Conservation (phyloP, 2,113 vertebrate genomes). For the Platycercus adscitus region DNA sequence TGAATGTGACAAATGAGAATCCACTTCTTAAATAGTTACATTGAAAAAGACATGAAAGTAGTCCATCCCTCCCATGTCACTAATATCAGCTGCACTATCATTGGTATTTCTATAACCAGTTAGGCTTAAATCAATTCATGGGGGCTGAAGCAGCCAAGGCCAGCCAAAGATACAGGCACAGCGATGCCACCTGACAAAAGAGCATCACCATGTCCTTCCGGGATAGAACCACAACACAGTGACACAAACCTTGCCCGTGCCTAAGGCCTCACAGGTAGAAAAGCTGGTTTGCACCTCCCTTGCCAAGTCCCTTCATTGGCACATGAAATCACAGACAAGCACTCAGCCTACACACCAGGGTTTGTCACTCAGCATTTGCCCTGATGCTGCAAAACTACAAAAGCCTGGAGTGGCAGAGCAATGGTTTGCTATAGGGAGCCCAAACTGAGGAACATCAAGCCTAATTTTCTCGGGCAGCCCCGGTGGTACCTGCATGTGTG, state of each 20-base stretch:
- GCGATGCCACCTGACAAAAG: neutral
- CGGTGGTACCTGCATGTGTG: neutral
- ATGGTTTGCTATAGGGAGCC: rapidly evolving
- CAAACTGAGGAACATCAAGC: neutral
- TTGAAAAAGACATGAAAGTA: neutral
- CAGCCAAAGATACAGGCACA: neutral
- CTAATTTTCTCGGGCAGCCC: neutral
- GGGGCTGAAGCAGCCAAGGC: neutral
- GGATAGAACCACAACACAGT: neutral
- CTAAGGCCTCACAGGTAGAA: neutral
- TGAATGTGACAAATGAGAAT: neutral
- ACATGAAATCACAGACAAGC: neutral
- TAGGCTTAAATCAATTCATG: neutral
- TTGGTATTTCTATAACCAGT: neutral
- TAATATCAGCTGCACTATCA: neutral
- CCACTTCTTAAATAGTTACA: neutral
- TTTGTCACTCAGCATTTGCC: neutral
- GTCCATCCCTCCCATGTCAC: neutral
- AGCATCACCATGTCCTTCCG: neutral
- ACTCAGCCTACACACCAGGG: neutral
- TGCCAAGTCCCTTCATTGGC: neutral
- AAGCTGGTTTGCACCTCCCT: neutral
- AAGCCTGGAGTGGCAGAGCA: neutral
- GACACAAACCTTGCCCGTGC: neutral
- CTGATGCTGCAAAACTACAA: neutral